Conservation (phyloP, 2,888 invertebrate genomes). For the Calliopum simillimum region DNA sequence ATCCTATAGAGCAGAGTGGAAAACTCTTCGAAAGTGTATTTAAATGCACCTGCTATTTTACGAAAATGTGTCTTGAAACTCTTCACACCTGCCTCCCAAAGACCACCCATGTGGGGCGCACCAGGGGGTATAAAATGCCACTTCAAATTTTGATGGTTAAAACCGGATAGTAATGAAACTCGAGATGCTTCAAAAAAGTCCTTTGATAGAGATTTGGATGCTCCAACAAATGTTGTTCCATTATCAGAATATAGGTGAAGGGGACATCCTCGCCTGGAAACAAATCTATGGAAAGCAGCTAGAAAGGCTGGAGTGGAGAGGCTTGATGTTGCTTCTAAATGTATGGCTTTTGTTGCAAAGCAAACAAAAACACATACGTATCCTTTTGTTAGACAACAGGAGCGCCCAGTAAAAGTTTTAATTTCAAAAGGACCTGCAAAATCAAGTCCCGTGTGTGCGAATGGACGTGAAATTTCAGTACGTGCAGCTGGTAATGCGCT, state of each 20-base stretch:
- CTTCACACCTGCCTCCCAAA: slow-evolving; percentile 13
- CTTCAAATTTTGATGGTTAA: slow-evolving; percentile 3
- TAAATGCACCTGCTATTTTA: neutral
- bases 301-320: too few relatives aligned
- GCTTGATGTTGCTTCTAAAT: slow-evolving; percentile 22
- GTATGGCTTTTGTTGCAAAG: slow-evolving; percentile 41
- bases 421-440: slow-evolving; percentile 36
- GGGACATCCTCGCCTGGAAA: slow-evolving; percentile 39
- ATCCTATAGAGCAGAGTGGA: too few relatives aligned
- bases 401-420: slow-evolving; percentile 31
- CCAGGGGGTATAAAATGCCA: slow-evolving; percentile 10
- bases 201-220: too few relatives aligned
- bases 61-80: slow-evolving; percentile 20
- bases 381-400: slow-evolving; percentile 20
- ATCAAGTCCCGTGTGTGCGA: slow-evolving; percentile 25
- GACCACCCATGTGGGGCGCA: slow-evolving; percentile 1
- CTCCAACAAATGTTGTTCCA: slow-evolving; percentile 40
- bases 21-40: too few relatives aligned
- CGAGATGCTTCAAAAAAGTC: too few relatives aligned
- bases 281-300: slow-evolving; percentile 38
- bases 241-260: slow-evolving; percentile 38
- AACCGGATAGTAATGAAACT: too few relatives aligned
- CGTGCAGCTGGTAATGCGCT: slow-evolving; percentile 19
- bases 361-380: slow-evolving; percentile 42
- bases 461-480: slow-evolving; percentile 4